Evolutionary conservation across 2,113 vertebrate genomes (phyloP).

Genomic region (Brevimyrus niger): DNA sequence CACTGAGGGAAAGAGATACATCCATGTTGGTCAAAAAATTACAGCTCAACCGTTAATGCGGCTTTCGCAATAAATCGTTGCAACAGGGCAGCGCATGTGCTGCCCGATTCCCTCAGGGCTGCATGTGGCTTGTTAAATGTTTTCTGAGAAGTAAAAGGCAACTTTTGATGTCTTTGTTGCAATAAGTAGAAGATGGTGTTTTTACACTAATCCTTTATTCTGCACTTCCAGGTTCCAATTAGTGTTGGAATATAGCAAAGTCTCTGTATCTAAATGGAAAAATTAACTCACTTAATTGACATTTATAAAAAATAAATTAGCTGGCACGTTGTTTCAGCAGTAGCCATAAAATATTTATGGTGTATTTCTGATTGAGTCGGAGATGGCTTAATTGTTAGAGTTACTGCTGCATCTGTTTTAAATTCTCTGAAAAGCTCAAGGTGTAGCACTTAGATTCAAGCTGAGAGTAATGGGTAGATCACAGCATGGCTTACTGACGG

Average conservation of each 20-base stretch:
- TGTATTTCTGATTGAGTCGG: constrained; percentile 11
- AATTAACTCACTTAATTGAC: constrained; percentile 5
- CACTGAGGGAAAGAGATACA: background rate
- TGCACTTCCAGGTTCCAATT: background rate
- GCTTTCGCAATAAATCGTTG: background rate
- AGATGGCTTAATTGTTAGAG: constrained; percentile 3
- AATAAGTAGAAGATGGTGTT: background rate
- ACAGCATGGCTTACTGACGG: constrained; percentile 19
- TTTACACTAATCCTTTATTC: background rate
- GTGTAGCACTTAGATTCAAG: constrained; percentile 29
- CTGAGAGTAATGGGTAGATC: constrained; percentile 21
- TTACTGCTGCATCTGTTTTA: background rate
- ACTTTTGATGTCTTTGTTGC: background rate
- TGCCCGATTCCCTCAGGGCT: background rate
- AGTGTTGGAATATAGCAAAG: background rate
- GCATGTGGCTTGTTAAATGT: background rate
- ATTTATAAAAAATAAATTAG: constrained; percentile 21
- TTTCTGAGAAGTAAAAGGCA: background rate
- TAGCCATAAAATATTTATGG: constrained; percentile 12
- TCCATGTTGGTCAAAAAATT: background rate
- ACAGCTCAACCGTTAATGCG: background rate
- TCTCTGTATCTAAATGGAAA: constrained; percentile 2
- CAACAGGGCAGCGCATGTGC: background rate
- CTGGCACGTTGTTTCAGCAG: background rate
- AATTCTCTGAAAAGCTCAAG: constrained; percentile 18